Base-by-base conservation (phyloP, 2,888 invertebrate species). In the Phortica magna region DNA sequence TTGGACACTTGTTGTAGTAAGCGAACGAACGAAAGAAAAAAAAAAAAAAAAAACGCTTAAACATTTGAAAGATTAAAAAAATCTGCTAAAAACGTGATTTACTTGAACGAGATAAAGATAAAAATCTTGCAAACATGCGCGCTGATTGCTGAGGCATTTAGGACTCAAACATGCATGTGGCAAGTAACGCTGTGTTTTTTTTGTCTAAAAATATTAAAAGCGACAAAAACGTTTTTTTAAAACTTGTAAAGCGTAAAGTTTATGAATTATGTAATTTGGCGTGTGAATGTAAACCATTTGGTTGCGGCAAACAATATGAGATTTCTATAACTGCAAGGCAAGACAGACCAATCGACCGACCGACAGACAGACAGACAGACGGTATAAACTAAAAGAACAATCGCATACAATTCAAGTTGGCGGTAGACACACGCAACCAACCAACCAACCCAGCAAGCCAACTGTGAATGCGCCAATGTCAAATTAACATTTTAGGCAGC, bases 251-350 rank as follows among this genome's bases (percentile, higher is more conserved):
- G 48, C 14, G 48, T 14, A 2, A 19, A 14, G 73, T 41, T 64
- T 74, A 64, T 71, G 75, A 83, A 85, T 85, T 85, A 85, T 85
- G 88, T 84, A 87, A 85, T 88, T 84, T 85, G 87, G 88, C 87
- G 87, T 88, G 87, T 88, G 88, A 85, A 88, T 87, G 83, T 85
- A 88, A 87, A 84, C 87, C 87, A 87, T 88, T 88, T 85, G 87
- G 88, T 81, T 31, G 31, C 31, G 31, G 5, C 31, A 31, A 19
- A 59, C 59, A 12, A 19, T 59, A 7, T 59, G n/a, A 59, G 14
- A 12, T 59, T 5, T 5, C 10, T 14, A 48, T 48, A 48, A 12
- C 9, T 48, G 48, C 48, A 48, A 48, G 3, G 14, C 0, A 14
- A 48, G 48, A 6, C 48, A 48, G 48, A 14, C 48, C 3, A 14